Base-by-base conservation (phyloP, 53 echinoderm and acorn worm genomes). In the Holothuria scabra region DNA sequence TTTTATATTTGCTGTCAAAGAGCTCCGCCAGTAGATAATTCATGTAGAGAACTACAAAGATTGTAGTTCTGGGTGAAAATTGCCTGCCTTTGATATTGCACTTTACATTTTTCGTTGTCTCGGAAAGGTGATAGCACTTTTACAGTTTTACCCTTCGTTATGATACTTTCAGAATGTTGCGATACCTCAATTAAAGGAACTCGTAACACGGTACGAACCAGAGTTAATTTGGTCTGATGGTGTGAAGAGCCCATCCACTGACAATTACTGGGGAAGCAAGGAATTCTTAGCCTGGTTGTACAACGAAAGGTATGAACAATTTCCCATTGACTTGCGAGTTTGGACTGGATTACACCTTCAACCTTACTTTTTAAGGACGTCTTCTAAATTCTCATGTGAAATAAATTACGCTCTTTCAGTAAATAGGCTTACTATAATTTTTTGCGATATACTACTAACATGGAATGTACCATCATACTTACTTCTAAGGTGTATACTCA, bases 211-310 rank as follows among this genome's bases (percentile, higher is more conserved):
- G 12, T 91, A 91, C 46, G 63, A 88, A 35, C 91, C 91, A 12
- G 88, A 91, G 12, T 49, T 91, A 8, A 22, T 91, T 3, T 90
- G 87, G 87, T 75, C 84, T 16, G 91, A 87, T 68, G 91, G 87
- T 32, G 65, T 81, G 23, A 60, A 85, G 72, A 41, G 41, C 44
- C 70, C 46, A 4, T 61, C 83, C 0, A 62, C 56, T 1, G 59
- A 65, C 28, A 78, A 76, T 25, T 89, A 89, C 80, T 71, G 72
- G 72, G 72, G 38, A 23, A 71, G 72, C 72, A 31, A 31, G 72
- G 38, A 71, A 9, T 71, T 71, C 6, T 37, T 71, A 23, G 38
- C 72, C 13, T 71, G 72, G 72, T 19, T 71, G 34, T 71, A 71
- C 72, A 71, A 71, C 34, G 33, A 71, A 29, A 71, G 72, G 72